phyloP scores from a whole-genome alignment of 2,888 invertebrate species.

The Eilema sororculum region DNA sequence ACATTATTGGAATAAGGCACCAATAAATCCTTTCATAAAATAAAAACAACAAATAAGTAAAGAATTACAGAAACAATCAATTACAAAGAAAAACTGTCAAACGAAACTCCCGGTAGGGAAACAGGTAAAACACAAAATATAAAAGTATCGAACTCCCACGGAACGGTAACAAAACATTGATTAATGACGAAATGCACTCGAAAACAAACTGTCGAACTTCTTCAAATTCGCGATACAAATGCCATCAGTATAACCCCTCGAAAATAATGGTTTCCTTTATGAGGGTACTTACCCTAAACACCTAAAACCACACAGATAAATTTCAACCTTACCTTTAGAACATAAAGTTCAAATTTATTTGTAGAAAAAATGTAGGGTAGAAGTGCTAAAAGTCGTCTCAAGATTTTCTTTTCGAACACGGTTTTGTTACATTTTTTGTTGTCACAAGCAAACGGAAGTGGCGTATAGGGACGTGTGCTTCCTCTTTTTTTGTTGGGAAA shows the following conservation, averaged over 20 bases:
- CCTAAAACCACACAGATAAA: conserved; percentile 36
- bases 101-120: conserved; percentile 69
- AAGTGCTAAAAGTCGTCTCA: conserved; percentile 65
- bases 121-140: conserved; percentile 83
- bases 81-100: conserved; percentile 80
- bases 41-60: conserved; percentile 41
- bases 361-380: conserved; percentile 59
- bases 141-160: conserved; percentile 65
- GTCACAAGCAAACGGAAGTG: conserved; percentile 79
- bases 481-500: conserved; percentile 85
- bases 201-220: conserved; percentile 87
- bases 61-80: conserved; percentile 74
- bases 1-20: conserved; percentile 3
- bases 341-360: conserved; percentile 43
- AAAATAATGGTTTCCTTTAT: conserved; percentile 86
- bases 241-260: conserved; percentile 82
- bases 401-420: conserved; percentile 70
- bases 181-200: conserved; percentile 87
- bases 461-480: conserved; percentile 83
- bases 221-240: conserved; percentile 86
- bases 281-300: conserved; percentile 57
- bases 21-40: conserved; percentile 43
- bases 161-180: conserved; percentile 84
- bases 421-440: conserved; percentile 82
- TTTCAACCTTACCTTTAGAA: conserved; percentile 16